Conservation (phyloP, 2,888 invertebrate species). For the Andrena chrysosceles region DNA sequence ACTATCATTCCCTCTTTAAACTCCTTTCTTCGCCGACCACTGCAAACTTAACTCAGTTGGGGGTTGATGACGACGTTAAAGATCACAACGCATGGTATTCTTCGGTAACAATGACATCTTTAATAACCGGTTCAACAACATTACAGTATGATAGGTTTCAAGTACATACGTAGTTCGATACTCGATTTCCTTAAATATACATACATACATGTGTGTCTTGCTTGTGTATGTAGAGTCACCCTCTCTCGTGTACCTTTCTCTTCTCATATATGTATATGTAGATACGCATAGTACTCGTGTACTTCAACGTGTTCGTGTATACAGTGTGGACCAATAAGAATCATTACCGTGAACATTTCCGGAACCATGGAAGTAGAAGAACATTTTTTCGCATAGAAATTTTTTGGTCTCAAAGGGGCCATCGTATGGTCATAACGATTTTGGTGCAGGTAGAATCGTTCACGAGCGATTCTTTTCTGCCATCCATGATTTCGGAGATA, state of each 20-base stretch:
- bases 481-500: no score
- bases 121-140: slow-evolving; percentile 85
- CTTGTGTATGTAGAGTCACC: slow-evolving; percentile 45
- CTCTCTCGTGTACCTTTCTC: slow-evolving; percentile 41
- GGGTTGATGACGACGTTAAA: slow-evolving; percentile 22
- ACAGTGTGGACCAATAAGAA: background rate
- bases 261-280: slow-evolving; percentile 26
- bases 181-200: slow-evolving; percentile 81
- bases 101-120: slow-evolving; percentile 85
- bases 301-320: slow-evolving; percentile 13
- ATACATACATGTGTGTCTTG: slow-evolving; percentile 81
- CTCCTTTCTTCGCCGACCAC: background rate
- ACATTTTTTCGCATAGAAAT: no score
- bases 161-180: slow-evolving; percentile 75
- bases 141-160: slow-evolving; percentile 80
- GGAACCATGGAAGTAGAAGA: no score
- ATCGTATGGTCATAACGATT: no score
- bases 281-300: slow-evolving; percentile 1
- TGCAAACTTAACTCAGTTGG: background rate
- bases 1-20: no score
- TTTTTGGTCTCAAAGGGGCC: no score
- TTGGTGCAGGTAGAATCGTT: no score
- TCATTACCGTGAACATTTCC: no score
- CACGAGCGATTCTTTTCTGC: no score
- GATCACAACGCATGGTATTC: slow-evolving; percentile 72